Evolutionary conservation across 2,113 vertebrate genomes (phyloP).

Genomic region (Balaeniceps rex): DNA sequence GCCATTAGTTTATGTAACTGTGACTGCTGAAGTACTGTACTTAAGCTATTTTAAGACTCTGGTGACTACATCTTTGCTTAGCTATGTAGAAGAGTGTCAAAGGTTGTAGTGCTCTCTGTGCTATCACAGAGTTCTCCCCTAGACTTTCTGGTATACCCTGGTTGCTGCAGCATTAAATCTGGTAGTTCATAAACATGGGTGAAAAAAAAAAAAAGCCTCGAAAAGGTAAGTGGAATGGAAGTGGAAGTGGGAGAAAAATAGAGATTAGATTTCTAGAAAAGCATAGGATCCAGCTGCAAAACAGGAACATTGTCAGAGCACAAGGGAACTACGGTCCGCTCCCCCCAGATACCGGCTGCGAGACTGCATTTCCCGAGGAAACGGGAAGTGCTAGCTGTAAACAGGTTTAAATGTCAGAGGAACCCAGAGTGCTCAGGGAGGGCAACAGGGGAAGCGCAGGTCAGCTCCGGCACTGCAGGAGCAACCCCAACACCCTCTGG

Average conservation of each 20-base stretch:
- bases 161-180: background rate
- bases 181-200: background rate
- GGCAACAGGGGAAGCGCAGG: background rate
- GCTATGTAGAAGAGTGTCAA: constrained; percentile 45
- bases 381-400: constrained; percentile 12
- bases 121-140: background rate
- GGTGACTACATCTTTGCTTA: constrained; percentile 48
- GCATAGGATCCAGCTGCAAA: background rate
- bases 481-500: background rate
- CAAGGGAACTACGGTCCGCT: background rate
- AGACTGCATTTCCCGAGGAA: background rate
- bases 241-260: background rate
- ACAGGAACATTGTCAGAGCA: background rate
- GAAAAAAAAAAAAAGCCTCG: background rate
- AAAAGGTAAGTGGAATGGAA: background rate
- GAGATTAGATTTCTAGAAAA: background rate
- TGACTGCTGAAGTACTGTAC: constrained; percentile 36
- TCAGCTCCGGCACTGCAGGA: background rate
- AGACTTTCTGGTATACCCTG: background rate
- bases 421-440: background rate
- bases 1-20: constrained; percentile 52
- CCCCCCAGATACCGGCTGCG: background rate
- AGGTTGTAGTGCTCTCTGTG: background rate
- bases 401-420: constrained; percentile 6
- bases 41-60: constrained; percentile 61